Conservation (phyloP, 2,113 vertebrate genomes). For the Lycaon pictus region DNA sequence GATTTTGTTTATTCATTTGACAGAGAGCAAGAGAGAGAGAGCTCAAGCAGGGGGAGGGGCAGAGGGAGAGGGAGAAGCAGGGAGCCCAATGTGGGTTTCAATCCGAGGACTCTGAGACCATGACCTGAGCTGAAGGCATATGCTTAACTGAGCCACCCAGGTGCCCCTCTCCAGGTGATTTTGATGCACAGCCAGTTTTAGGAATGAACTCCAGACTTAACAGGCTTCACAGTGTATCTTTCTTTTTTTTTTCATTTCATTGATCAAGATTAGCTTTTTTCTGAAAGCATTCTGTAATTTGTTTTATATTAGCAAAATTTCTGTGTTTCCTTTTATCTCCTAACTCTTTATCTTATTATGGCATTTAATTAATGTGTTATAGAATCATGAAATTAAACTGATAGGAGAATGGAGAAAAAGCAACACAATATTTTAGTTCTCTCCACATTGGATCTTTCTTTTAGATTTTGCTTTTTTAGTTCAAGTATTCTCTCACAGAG, state of each 20-base stretch:
- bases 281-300: neutral
- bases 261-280: neutral
- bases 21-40: too few relatives aligned
- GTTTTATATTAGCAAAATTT: neutral
- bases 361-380: neutral
- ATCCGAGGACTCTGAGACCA: too few relatives aligned
- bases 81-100: too few relatives aligned
- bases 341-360: conserved; percentile 20
- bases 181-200: neutral
- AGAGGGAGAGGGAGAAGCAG: too few relatives aligned
- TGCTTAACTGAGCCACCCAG: too few relatives aligned
- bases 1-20: too few relatives aligned
- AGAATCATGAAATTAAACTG: neutral
- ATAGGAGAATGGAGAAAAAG: conserved; percentile 5
- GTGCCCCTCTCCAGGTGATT: neutral
- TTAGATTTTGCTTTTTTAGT: neutral
- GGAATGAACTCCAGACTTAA: neutral
- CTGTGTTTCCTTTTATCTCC: neutral
- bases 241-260: neutral
- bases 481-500: neutral
- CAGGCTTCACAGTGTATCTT: neutral
- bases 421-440: conserved; percentile 11
- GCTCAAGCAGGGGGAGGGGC: too few relatives aligned
- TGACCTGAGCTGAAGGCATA: too few relatives aligned
- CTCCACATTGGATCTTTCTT: neutral